These are phyloP conservation scores for Drosophila tsacasi DNA, from an alignment of 1,140 invertebrate genomes.

Conservation along the genomic window DNA sequence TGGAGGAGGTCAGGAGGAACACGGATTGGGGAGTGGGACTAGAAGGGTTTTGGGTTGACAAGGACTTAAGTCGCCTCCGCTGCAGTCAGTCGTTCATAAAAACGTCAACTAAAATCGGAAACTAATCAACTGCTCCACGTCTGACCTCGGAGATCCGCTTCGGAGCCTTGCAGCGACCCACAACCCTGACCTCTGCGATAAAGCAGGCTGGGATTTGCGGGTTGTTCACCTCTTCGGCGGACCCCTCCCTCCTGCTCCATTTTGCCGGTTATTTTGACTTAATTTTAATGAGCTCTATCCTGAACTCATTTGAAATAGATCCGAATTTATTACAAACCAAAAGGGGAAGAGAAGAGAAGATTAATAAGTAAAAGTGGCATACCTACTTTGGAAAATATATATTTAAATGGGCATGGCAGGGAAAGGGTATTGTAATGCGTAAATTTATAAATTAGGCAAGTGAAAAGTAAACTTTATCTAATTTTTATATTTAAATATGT, in stretches of 20 bases:
- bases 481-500: neutral
- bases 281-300: slow-evolving; percentile 36
- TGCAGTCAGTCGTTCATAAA: slow-evolving; percentile 59
- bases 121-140: slow-evolving; percentile 65
- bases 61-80: neutral
- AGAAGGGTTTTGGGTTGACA: neutral
- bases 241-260: too few species aligned
- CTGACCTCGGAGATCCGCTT: slow-evolving; percentile 12
- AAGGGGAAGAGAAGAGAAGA: neutral
- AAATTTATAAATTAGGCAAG: neutral
- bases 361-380: neutral
- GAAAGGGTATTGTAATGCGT: neutral
- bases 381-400: neutral
- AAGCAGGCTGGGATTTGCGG: neutral
- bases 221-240: too few species aligned
- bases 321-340: neutral
- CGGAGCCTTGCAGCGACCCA: slow-evolving; percentile 29
- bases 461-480: neutral
- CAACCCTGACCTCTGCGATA: slow-evolving; percentile 15
- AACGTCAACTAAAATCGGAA: slow-evolving; percentile 69
- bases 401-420: neutral
- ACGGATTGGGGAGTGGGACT: neutral
- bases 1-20: neutral
- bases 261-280: neutral
- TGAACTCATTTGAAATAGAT: slow-evolving; percentile 12